Conservation (phyloP, 2,888 invertebrate genomes). For the Proisotoma minuta region DNA sequence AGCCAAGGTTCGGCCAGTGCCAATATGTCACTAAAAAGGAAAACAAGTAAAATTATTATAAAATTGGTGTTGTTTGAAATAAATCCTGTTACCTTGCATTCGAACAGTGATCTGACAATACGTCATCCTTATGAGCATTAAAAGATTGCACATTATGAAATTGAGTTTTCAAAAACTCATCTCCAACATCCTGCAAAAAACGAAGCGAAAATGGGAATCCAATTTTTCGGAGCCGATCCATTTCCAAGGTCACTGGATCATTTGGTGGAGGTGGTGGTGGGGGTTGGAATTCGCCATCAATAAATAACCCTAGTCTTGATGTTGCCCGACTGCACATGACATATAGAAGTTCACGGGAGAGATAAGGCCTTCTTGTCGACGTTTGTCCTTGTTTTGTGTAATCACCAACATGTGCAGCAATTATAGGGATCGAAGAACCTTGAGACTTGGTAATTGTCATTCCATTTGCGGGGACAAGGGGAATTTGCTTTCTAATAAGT, state of each 20-base stretch:
- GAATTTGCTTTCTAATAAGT: conserved; percentile 37
- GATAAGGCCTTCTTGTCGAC: background rate
- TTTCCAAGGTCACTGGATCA: conserved; percentile 18
- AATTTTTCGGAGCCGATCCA: background rate
- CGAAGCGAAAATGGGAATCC: conserved; percentile 10
- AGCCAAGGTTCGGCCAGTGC: background rate
- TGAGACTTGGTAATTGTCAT: conserved; percentile 44
- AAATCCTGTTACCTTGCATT: background rate
- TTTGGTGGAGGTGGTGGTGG: background rate
- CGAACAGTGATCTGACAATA: background rate
- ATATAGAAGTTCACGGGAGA: conserved; percentile 18
- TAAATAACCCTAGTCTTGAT: conserved; percentile 16
- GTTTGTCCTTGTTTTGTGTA: no score
- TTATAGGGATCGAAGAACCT: conserved; percentile 37
- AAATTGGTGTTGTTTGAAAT: background rate
- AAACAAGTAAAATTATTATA: background rate
- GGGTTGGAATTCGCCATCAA: conserved; percentile 21
- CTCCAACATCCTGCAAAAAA: conserved; percentile 22
- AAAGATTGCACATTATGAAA: conserved; percentile 29
- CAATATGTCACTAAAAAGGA: background rate
- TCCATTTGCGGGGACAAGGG: conserved; percentile 37
- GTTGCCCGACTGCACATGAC: conserved; percentile 36
- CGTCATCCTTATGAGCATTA: conserved; percentile 1
- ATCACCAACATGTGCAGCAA: no score
- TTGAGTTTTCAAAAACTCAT: conserved; percentile 3